Evolutionary conservation across 30 jellyfish, hydroid and myxozoan species (phyloP).

Genomic region (Chrysaora quinquecirrha): DNA sequence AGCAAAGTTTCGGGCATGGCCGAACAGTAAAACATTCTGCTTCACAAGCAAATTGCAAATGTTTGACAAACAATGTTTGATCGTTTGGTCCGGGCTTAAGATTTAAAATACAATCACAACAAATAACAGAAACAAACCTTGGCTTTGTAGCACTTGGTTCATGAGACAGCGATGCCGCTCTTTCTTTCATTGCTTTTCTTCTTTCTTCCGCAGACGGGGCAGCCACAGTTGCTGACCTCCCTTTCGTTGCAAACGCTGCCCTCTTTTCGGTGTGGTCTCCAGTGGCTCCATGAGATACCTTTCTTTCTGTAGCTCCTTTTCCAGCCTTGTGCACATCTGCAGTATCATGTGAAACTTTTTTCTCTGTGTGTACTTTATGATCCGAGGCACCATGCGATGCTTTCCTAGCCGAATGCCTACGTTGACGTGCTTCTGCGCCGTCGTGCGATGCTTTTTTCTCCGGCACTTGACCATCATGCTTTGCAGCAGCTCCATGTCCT

Average conservation of each 20-base stretch:
- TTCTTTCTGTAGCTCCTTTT: background rate
- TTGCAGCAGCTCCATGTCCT: background rate
- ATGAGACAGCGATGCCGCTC: constrained; percentile 46
- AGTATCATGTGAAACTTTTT: background rate
- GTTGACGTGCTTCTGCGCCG: background rate
- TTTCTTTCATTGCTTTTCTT: constrained; percentile 42
- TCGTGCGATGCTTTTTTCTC: background rate
- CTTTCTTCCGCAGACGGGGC: constrained; percentile 49
- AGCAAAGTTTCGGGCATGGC: too few species aligned
- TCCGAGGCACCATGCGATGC: background rate
- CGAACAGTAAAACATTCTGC: too few species aligned
- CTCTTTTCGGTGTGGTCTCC: constrained; percentile 50
- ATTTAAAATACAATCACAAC: too few species aligned
- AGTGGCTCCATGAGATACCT: constrained; percentile 16
- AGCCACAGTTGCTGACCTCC: constrained; percentile 77
- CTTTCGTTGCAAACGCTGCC: constrained; percentile 58
- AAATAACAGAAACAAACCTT: too few species aligned
- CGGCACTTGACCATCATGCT: background rate
- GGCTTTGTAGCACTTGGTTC: constrained; percentile 39
- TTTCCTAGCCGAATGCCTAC: background rate
- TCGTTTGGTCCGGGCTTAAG: too few species aligned
- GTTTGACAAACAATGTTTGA: too few species aligned
- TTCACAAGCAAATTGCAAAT: too few species aligned
- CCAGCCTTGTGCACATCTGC: background rate
- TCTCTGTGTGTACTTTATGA: background rate